Evolutionary conservation across 37 sponge, comb jelly and placozoan species (phyloP), one percentile per base, ranked within the genome.

Genomic region (Crambe crambe): DNA sequence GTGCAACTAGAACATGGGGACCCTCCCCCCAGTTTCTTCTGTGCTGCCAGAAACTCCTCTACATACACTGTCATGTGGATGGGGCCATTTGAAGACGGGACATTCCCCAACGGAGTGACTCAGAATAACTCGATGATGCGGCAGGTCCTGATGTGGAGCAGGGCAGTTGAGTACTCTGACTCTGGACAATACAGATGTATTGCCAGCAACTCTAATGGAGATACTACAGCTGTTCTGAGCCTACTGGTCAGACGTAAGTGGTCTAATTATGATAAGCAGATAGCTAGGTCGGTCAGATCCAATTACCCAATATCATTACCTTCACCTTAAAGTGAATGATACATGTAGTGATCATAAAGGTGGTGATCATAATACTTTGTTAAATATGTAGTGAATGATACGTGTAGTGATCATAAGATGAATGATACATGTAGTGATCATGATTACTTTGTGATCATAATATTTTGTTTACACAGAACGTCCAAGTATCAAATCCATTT

Each of bases 91-190:
- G 37, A 57, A 25, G 82, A 66, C 2, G 44, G 42, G 20, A 1
- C 17, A 15, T 36, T 81, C 32, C 73, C 73, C 1, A 23, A 37
- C 70, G 57, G 58, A 15, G 51, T 80, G 2, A 3, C 15, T n/a
- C 51, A 42, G 22, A 27, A 21, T 2, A n/a, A 34, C 6, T 15
- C 10, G 67, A n/a, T n/a, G n/a, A n/a, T n/a, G n/a, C n/a, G n/a
- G n/a, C n/a, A n/a, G n/a, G n/a, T n/a, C n/a, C n/a, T 84, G 27
- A 5, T 20, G 1, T 84, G 85, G 85, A 47, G 35, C 3, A 65
- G 68, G 26, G 38, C 3, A 0, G 4, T 84, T 20, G 20, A 32
- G 29, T 84, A 70, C 57, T 57, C 68, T 1, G 85, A 84, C 47
- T 57, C 68, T 0, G 77, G 77, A 0, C 4, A 15, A 18, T 84